Conservation (phyloP, 2,797 vertebrate species). For the Cyprinodon diabolis region DNA sequence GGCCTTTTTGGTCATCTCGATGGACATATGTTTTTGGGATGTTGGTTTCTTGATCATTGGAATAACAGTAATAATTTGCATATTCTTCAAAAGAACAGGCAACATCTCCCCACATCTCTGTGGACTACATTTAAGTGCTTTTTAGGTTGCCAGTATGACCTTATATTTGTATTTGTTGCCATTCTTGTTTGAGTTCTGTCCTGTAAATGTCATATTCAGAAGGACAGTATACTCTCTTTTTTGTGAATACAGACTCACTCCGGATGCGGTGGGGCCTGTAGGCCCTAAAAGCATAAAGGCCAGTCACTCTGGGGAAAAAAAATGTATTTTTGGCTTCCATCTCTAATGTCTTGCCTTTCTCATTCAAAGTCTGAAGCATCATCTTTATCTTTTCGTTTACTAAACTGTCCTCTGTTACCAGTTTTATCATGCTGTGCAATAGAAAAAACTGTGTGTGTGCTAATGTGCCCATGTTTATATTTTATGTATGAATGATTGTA, state of each 20-base stretch:
- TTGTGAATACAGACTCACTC: conserved; percentile 62
- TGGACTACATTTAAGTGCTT: conserved; percentile 60
- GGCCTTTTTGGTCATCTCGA: conserved; percentile 37
- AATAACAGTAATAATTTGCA: conserved; percentile 29
- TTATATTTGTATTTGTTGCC: conserved; percentile 42
- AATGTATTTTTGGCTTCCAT: conserved; percentile 16
- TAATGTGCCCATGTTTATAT: conserved; percentile 63
- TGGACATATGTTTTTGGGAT: conserved; percentile 33
- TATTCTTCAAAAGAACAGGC: conserved; percentile 29
- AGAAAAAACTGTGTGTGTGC: conserved; percentile 48
- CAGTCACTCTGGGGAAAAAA: conserved; percentile 26
- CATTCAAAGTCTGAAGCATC: conserved; percentile 31
- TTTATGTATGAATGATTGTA: conserved; percentile 80
- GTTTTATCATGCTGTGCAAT: conserved; percentile 45
- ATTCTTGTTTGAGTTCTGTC: conserved; percentile 31
- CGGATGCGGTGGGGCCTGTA: conserved; percentile 28
- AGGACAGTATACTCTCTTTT: conserved; percentile 35
- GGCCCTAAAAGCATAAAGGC: conserved; percentile 46
- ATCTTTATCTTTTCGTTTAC: conserved; percentile 12
- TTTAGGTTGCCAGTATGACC: conserved; percentile 63
- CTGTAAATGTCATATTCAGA: conserved; percentile 30
- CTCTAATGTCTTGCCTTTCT: conserved; percentile 33
- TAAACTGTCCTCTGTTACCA: conserved; percentile 29
- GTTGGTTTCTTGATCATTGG: conserved; percentile 18
- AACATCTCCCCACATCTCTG: conserved; percentile 36